phyloP scores from a whole-genome alignment of 2,888 invertebrate species.

The Lydus trimaculatus region DNA sequence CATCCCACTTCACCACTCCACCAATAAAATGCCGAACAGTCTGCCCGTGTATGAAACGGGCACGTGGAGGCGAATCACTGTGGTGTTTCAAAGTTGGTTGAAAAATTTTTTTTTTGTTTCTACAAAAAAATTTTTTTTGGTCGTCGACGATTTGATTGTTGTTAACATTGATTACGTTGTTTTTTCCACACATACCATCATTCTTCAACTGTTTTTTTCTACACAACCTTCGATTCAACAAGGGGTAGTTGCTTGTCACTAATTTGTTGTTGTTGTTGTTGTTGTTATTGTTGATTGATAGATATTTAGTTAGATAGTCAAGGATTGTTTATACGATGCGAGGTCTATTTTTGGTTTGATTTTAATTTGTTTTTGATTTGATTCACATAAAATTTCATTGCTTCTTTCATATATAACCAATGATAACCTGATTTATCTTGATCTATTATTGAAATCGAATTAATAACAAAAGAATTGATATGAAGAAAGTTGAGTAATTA shows the following conservation, averaged over 20 bases:
- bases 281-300: not conserved
- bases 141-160: constrained; percentile 12
- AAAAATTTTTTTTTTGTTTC: constrained; percentile 3
- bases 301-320: not conserved
- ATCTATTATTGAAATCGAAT: not conserved
- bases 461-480: not conserved
- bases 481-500: constrained; percentile 10
- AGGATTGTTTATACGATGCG: no score
- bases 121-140: not conserved
- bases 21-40: constrained; percentile 45
- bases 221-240: not conserved
- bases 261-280: not conserved
- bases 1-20: constrained; percentile 36
- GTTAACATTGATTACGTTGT: constrained; percentile 23
- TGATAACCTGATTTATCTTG: not conserved
- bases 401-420: not conserved
- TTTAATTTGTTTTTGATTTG: not conserved
- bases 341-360: not conserved
- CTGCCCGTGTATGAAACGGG: constrained; percentile 49
- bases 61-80: constrained; percentile 60
- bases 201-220: not conserved
- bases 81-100: constrained; percentile 44
- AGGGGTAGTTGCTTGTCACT: not conserved
- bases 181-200: no score
- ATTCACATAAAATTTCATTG: not conserved